Base-by-base conservation (phyloP, 1,140 invertebrate genomes). In the Laupala kohalensis region DNA sequence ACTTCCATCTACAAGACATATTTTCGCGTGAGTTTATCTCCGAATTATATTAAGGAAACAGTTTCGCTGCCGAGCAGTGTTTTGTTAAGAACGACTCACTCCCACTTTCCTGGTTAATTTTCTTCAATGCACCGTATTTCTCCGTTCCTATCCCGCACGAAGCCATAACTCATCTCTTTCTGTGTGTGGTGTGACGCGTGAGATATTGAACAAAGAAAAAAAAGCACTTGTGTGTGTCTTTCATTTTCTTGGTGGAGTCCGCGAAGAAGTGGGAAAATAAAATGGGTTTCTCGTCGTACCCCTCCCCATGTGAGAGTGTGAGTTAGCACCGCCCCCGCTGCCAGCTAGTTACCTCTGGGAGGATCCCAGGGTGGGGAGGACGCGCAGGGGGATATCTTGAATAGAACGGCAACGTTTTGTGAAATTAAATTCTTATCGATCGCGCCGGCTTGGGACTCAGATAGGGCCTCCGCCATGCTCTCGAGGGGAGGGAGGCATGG, bases 361-460 rank as follows among this genome's bases (percentile, higher is more conserved):
- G 37, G 37, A 9, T 53, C 19, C 9, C 37, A 19, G 37, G 37
- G n/a, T n/a, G n/a, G n/a, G 37, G 9, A 53, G 9, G 37, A 9
- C 37, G 37, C 9, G 37, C 9, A 53, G 37, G 37, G 37, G 9
- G 37, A 19, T 53, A 53, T 53, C 67, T 68, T 68, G 67, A 68
- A 68, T 68, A 68, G 67, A 68, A 68, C 67, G 67, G 29, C 29
- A 29, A 27, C 67, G 67, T 68, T 68, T 68, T 68, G 67, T 68
- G 67, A 68, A 68, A 68, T 68, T 68, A 68, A 68, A 68, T 68
- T 68, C 67, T 68, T 68, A 68, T 68, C 67, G 67, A 68, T 68
- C 67, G 27, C 26, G 12, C 27, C 67, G 37, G 37, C 37, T 13
- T 13, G 37, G 37, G 37, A 9, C 37, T 53, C 37, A 53, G 37